A percentile compares a stretch with the other conserved stretches of the same genome.
These are phyloP conservation scores for Serilophus lunatus DNA, from an alignment of 2,113 vertebrate species.

Conservation along the genomic window DNA sequence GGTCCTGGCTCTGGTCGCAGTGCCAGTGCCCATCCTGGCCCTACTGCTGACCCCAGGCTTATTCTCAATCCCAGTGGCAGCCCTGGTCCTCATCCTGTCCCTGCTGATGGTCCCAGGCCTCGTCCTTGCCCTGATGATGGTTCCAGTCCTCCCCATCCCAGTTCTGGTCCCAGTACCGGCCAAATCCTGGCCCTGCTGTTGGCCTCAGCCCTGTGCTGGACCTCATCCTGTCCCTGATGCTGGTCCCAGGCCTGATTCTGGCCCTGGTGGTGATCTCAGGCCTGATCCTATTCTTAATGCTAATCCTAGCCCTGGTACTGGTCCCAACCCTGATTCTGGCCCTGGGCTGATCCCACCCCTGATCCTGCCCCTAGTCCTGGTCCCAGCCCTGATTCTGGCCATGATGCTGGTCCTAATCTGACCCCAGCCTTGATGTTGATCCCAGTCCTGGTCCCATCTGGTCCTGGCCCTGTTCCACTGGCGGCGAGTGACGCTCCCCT, in stretches of 20 bases:
- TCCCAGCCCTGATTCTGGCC: too few species aligned
- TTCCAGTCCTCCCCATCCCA: neutral
- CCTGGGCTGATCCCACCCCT: too few species aligned
- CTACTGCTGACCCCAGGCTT: neutral
- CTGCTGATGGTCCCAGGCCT: neutral
- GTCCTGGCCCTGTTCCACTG: accelerated
- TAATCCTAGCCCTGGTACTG: neutral
- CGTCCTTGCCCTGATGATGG: neutral
- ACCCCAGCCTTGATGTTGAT: neutral
- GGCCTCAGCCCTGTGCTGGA: too few species aligned
- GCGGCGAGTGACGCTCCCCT: neutral
- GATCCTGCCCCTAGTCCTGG: neutral
- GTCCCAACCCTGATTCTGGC: neutral
- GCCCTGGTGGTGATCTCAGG: accelerated
- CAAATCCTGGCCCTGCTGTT: neutral
- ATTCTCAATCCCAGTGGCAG: neutral
- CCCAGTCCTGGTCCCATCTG: accelerated
- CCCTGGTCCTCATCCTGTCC: neutral
- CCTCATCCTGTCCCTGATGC: neutral
- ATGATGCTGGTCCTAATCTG: neutral
- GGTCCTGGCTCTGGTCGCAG: neutral
- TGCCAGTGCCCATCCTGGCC: neutral
- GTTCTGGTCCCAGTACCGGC: neutral
- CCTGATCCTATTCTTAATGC: too few species aligned
- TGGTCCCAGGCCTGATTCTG: too few species aligned